phyloP scores from a whole-genome alignment of 35 echinoderm and acorn worm species.

The Ophiothrix spiculata region DNA sequence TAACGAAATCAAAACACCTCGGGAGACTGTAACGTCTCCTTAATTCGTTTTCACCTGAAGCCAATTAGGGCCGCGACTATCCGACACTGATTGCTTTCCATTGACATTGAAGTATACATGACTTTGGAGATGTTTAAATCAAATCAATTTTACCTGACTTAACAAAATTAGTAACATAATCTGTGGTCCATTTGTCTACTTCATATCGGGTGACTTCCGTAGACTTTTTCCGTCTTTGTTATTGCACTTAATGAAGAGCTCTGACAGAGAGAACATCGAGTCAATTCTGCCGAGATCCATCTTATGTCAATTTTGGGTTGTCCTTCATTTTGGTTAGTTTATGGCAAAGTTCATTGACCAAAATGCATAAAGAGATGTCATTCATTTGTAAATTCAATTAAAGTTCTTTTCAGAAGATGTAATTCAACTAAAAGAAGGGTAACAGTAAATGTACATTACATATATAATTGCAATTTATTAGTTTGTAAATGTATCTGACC shows the following conservation, averaged over 20 bases:
- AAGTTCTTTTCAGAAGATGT: too few relatives aligned
- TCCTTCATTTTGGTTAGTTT: too few relatives aligned
- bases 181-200: constrained; percentile 1
- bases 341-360: background rate
- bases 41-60: background rate
- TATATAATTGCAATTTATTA: too few relatives aligned
- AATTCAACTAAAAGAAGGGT: too few relatives aligned
- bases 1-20: background rate
- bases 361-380: background rate
- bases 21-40: background rate
- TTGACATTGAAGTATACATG: background rate
- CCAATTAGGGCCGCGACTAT: background rate
- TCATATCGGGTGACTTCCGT: background rate
- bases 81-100: background rate
- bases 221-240: background rate
- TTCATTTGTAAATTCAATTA: too few relatives aligned
- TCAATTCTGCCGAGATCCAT: too few relatives aligned
- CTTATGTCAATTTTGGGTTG: too few relatives aligned
- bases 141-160: background rate
- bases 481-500: too few relatives aligned
- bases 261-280: background rate
- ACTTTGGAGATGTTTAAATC: background rate
- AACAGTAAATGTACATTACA: too few relatives aligned
- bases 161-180: constrained; percentile 13
- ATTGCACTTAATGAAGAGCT: background rate